phyloP scores from a whole-genome alignment of 2,113 vertebrate genomes.

The western clawed frog (Xenopus tropicalis) region DNA sequence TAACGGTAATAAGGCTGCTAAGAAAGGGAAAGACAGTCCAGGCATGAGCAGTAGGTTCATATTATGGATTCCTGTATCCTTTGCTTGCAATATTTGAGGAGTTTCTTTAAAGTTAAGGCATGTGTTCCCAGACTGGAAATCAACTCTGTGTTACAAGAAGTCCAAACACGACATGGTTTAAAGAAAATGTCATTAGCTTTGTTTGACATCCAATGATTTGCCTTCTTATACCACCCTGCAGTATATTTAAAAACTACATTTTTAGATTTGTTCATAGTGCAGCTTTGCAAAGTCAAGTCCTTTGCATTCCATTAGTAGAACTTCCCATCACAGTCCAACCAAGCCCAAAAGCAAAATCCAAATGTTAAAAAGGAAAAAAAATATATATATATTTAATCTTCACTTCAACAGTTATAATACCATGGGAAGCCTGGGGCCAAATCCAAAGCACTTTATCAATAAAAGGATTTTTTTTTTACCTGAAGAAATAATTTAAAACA shows the following conservation, averaged over 20 bases:
- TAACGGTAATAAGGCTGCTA: too few relatives aligned
- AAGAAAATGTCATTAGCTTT: not conserved
- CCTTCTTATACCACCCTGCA: not conserved
- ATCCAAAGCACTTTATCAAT: constrained; percentile 52
- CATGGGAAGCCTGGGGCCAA: constrained; percentile 44
- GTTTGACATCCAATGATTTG: not conserved
- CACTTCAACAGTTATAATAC: constrained; percentile 45
- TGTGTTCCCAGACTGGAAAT: constrained; percentile 16
- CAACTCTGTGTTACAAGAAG: constrained; percentile 10
- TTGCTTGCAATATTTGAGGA: not conserved
- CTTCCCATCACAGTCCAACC: not conserved
- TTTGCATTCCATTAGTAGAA: too few relatives aligned
- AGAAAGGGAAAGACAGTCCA: too few relatives aligned
- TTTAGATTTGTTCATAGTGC: not conserved
- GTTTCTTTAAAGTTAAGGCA: constrained; percentile 26
- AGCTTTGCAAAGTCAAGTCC: too few relatives aligned
- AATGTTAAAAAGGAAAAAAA: not conserved
- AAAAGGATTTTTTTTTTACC: constrained; percentile 59
- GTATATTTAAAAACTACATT: not conserved
- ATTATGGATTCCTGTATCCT: too few relatives aligned
- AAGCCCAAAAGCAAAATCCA: not conserved
- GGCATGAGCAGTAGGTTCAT: too few relatives aligned
- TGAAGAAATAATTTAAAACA: constrained; percentile 76
- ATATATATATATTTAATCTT: not conserved
- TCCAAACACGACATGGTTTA: not conserved